Evolutionary conservation across 2,888 invertebrate species (phyloP), one percentile per base, ranked within the genome.

Genomic region (Anoncus sp.): DNA sequence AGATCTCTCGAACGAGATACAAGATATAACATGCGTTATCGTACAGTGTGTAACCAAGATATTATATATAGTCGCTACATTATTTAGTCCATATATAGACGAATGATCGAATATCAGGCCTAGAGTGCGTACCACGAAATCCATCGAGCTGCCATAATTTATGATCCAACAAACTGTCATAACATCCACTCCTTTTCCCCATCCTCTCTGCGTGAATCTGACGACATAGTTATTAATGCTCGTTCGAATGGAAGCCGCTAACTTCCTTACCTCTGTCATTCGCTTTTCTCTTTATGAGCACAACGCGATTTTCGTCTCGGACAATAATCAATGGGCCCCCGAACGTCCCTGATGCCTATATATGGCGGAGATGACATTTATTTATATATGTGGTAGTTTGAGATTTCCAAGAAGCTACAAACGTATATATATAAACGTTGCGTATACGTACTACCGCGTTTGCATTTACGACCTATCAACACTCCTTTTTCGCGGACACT

Each of bases 91-190:
- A n/a, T n/a, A n/a, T n/a, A n/a, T n/a, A n/a, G n/a, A n/a, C n/a
- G n/a, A n/a, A n/a, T n/a, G n/a, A n/a, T n/a, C n/a, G n/a, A n/a
- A n/a, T n/a, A n/a, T n/a, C n/a, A n/a, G n/a, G n/a, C n/a, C n/a
- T n/a, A n/a, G n/a, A n/a, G n/a, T n/a, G n/a, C n/a, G n/a, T n/a
- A n/a, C n/a, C n/a, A n/a, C n/a, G 47, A 55, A 77, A 65, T 70
- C 5, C 38, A 31, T 45, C 65, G 65, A 70, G 69, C 40, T 38
- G 73, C 71, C 79, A 81, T 84, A 83, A 86, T 84, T 86, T 84
- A 86, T 81, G 80, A 79, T 76, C 82, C 80, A 82, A 82, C 81
- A 81, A 85, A 86, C 82, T 85, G 85, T 85, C 87, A 87, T 82
- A 85, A 85, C 82, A 82, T 62, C n/a, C 10, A 27, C 9, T 35